Evolutionary conservation across 2,888 invertebrate genomes (phyloP).

Genomic region (Boloria euphrosyne): DNA sequence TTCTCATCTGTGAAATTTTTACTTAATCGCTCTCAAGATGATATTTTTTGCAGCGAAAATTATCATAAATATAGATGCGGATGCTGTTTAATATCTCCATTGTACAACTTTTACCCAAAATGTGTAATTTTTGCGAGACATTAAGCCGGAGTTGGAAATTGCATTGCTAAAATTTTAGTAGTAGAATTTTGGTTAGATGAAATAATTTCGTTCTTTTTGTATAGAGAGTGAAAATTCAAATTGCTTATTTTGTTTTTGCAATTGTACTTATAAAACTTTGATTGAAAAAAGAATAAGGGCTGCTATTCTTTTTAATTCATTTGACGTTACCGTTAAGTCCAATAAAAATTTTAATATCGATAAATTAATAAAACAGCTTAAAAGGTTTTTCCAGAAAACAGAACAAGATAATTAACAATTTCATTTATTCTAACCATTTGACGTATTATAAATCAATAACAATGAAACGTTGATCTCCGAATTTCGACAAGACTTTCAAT

Average conservation of each 20-base stretch:
- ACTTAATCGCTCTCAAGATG: constrained; percentile 17
- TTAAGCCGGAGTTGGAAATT: constrained; percentile 28
- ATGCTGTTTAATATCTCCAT: constrained; percentile 29
- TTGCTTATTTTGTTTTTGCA: constrained; percentile 6
- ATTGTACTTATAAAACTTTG: not conserved
- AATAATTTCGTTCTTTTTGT: constrained; percentile 19
- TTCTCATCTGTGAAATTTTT: constrained; percentile 16
- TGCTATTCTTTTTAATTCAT: not conserved
- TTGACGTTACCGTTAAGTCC: too few species aligned
- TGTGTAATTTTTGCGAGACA: constrained; percentile 31
- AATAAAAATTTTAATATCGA: too few species aligned
- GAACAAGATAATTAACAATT: too few species aligned
- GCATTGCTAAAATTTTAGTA: constrained; percentile 26
- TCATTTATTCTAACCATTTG: too few species aligned
- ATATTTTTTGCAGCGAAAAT: constrained; percentile 21
- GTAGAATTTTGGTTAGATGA: constrained; percentile 21
- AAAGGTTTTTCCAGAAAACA: too few species aligned
- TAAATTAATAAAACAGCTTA: too few species aligned
- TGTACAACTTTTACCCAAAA: constrained; percentile 31
- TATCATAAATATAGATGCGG: constrained; percentile 28
- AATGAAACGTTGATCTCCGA: too few species aligned
- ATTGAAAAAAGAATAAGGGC: not conserved
- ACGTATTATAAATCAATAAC: too few species aligned
- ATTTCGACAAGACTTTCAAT: too few species aligned
- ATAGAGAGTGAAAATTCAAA: constrained; percentile 12